Evolutionary conservation across 2,888 invertebrate genomes (phyloP), one percentile per base, ranked within the genome.

Genomic region (Eristalinus aeneus): DNA sequence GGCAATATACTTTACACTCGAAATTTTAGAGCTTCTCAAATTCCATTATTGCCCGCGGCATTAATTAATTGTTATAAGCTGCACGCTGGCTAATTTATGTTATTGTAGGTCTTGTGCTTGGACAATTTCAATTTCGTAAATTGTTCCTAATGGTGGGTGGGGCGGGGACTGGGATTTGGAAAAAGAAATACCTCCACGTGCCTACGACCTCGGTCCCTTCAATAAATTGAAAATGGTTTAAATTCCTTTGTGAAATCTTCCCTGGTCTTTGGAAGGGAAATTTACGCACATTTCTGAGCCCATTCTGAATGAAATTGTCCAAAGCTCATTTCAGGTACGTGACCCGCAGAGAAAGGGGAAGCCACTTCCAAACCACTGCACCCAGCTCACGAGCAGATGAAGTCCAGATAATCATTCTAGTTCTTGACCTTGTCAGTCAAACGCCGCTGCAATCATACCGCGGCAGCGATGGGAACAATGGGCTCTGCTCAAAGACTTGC

Each of bases 371-470:
- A 27, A 27, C 5, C 27, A 27, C 27, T 16, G n/a, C 46, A 2
- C 12, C 39, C 12, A 1, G 39, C n/a, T 12, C 4, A 39, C 6
- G 39, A n/a, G n/a, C n/a, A 12, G n/a, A 12, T 39, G n/a, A 39
- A 16, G 12, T n/a, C 16, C 16, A 16, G 46, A 46, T 46, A 16
- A 63, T 16, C 73, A 36, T 20, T 58, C 74, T 32, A 65, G 34
- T 61, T 69, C 27, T 69, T 61, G 53, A 63, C 64, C 68, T 54
- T 68, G 61, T 65, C 36, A 11, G n/a, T 65, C 74, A 46, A 74
- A 2, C 12, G 53, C n/a, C n/a, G n/a, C n/a, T n/a, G n/a, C n/a
- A n/a, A n/a, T n/a, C n/a, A n/a, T n/a, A n/a, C n/a, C 11, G 61
- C 46, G 16, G 53, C 16, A 69, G 63, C n/a, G 22, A 63, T 69